A percentile compares a stretch with the other conserved stretches of the same genome.
Evolutionary conservation across 1,140 invertebrate species (phyloP).

Genomic region (Papilio glaucus): DNA sequence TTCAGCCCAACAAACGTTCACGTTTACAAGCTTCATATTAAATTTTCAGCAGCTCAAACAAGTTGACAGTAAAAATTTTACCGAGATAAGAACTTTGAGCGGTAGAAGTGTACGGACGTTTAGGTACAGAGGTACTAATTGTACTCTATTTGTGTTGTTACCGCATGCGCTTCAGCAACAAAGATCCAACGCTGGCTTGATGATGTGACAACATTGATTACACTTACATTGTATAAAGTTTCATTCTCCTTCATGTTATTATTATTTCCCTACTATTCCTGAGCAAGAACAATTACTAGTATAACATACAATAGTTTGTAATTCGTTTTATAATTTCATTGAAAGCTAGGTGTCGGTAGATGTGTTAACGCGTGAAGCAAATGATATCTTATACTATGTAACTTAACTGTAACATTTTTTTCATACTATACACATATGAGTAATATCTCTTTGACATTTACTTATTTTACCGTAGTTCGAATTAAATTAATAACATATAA

Average conservation of each 20-base stretch:
- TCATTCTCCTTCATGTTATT: not conserved
- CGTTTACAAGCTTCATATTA: conserved; percentile 44
- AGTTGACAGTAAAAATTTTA: conserved; percentile 51
- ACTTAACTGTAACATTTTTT: too few relatives aligned
- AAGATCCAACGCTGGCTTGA: conserved; percentile 25
- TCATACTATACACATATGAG: too few relatives aligned
- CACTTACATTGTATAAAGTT: conserved; percentile 18
- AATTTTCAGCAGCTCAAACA: conserved; percentile 50
- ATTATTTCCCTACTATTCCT: not conserved
- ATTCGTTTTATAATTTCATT: too few relatives aligned
- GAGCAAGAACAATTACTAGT: not conserved
- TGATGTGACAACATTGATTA: conserved; percentile 21
- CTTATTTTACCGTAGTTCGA: too few relatives aligned
- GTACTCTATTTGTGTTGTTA: not conserved
- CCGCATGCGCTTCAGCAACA: not conserved
- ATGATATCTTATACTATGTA: too few relatives aligned
- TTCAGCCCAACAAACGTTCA: conserved; percentile 44
- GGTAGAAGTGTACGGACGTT: not conserved
- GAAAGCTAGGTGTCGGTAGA: too few relatives aligned
- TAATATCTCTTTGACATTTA: too few relatives aligned
- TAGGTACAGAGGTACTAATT: conserved; percentile 22
- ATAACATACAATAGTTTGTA: too few relatives aligned
- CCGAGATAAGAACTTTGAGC: conserved; percentile 37
- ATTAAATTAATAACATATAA: too few relatives aligned
- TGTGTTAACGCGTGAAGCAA: too few relatives aligned